phyloP scores from a whole-genome alignment of 1,140 invertebrate species.

The Pseudomyrmex cubaensis region DNA sequence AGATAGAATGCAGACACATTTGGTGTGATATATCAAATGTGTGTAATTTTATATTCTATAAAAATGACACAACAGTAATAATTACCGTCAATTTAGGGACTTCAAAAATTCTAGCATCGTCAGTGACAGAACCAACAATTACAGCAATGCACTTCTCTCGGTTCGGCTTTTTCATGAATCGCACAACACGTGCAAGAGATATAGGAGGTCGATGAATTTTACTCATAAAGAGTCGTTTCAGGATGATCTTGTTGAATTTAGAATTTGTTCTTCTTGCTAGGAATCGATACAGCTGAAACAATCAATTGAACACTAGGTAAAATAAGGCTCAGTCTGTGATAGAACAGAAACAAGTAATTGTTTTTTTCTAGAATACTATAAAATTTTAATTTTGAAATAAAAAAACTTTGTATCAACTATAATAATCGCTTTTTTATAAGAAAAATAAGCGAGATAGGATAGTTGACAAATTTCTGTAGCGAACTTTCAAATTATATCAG shows the following conservation, averaged over 20 bases:
- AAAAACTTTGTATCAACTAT: conserved; percentile 72
- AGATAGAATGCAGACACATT: not conserved
- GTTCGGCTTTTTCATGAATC: conserved; percentile 94
- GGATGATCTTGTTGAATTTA: conserved; percentile 98
- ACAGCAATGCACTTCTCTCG: conserved; percentile 96
- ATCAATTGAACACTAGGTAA: conserved; percentile 12
- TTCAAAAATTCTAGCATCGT: conserved; percentile 96
- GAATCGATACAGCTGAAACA: conserved; percentile 96
- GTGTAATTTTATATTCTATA: too few species aligned
- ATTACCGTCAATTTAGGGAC: conserved; percentile 96
- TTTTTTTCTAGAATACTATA: not conserved
- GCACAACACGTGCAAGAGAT: conserved; percentile 93
- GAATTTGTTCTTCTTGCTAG: conserved; percentile 96
- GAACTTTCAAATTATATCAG: conserved; percentile 82
- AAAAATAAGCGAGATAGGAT: conserved; percentile 76
- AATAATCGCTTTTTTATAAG: conserved; percentile 73
- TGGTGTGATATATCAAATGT: not conserved
- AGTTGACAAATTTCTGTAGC: conserved; percentile 77
- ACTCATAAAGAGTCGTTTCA: conserved; percentile 99
- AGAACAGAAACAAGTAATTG: too few species aligned
- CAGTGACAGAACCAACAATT: conserved; percentile 97
- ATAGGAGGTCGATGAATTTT: conserved; percentile 97
- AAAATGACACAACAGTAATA: conserved; percentile 29
- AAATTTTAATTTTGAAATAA: not conserved
- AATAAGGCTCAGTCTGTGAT: too few species aligned